A percentile compares a stretch with the other conserved stretches of the same genome.
These are phyloP conservation scores for Ctenochaetus hawaiiensis DNA, from an alignment of 2,797 vertebrate species.

Conservation along the genomic window DNA sequence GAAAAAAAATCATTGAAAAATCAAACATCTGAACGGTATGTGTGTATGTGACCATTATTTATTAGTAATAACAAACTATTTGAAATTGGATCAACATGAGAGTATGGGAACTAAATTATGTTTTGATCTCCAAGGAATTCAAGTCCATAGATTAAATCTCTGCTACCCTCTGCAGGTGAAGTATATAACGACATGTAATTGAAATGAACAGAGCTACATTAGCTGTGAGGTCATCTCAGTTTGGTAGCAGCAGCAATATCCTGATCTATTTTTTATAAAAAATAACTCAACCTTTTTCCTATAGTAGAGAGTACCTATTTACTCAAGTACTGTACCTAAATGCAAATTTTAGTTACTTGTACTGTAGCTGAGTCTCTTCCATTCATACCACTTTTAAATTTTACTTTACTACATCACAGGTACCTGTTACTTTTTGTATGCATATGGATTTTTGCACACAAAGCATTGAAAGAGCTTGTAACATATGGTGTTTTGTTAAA, in stretches of 20 bases:
- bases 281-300: neutral
- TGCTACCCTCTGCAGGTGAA: conserved; percentile 59
- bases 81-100: conserved; percentile 7
- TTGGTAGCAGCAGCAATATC: neutral
- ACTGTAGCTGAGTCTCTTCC: neutral
- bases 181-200: neutral
- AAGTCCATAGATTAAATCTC: conserved; percentile 27
- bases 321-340: neutral
- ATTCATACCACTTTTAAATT: neutral
- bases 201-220: neutral
- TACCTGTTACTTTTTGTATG: too few species aligned
- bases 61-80: neutral
- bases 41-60: neutral
- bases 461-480: too few species aligned
- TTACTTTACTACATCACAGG: neutral
- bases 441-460: too few species aligned
- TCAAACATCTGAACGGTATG: neutral
- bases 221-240: neutral
- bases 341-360: neutral
- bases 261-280: too few species aligned
- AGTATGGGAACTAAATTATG: neutral
- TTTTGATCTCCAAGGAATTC: neutral
- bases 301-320: neutral
- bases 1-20: neutral
- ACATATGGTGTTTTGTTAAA: too few species aligned